These are phyloP conservation scores for fruit fly (Drosophila melanogaster) DNA, from an alignment of 1,140 invertebrate species.

Conservation along the genomic window DNA sequence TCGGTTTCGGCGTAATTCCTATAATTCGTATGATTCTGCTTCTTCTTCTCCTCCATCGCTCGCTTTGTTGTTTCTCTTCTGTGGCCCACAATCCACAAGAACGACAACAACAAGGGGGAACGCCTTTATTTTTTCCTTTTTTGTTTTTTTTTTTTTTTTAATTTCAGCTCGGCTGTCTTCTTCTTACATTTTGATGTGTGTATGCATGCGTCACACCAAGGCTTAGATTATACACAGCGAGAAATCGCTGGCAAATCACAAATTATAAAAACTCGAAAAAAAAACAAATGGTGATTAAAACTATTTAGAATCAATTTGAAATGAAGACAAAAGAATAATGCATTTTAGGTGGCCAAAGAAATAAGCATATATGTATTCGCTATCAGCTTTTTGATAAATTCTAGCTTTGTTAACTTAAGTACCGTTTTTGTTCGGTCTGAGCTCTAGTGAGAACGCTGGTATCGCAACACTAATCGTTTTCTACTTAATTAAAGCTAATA, in stretches of 20 bases:
- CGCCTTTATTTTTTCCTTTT: constrained; percentile 57
- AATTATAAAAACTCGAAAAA: too few species aligned
- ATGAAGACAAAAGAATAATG: too few species aligned
- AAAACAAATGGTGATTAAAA: too few species aligned
- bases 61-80: constrained; percentile 16
- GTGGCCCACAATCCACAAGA: constrained; percentile 55
- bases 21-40: constrained; percentile 73
- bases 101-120: constrained; percentile 50
- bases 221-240: constrained; percentile 34
- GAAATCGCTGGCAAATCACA: constrained; percentile 7
- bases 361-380: too few species aligned
- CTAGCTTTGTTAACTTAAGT: too few species aligned
- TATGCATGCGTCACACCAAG: constrained; percentile 8
- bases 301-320: too few species aligned
- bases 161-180: constrained; percentile 48
- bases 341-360: too few species aligned
- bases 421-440: background rate
- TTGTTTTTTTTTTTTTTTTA: constrained; percentile 45
- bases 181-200: constrained; percentile 26
- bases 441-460: background rate
- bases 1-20: constrained; percentile 73
- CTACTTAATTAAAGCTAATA: constrained; percentile 30
- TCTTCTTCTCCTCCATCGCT: constrained; percentile 8
- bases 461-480: too few species aligned
- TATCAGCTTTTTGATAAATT: too few species aligned